Evolutionary conservation across 2,888 invertebrate genomes (phyloP), one percentile per base, ranked within the genome.

Genomic region (Campaea margaritaria): DNA sequence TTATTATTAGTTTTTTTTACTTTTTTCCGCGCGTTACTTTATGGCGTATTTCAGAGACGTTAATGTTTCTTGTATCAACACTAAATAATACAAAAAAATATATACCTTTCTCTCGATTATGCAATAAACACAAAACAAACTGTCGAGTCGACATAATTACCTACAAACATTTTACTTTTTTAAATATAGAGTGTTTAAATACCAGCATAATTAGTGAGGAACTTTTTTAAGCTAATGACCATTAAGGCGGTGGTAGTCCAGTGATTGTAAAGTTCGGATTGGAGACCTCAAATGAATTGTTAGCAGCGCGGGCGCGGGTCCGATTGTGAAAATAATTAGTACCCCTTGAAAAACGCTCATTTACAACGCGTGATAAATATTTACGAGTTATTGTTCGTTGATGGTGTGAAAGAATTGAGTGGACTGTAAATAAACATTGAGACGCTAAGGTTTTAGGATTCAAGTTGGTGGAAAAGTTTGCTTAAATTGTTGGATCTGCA

Each of bases 261-360:
- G 43, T 62, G 69, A 72, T 74, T 74, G 72, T 74, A 69, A 70
- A 68, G 55, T 46, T 59, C 46, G 28, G 31, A 55, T 55, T 55
- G 47, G 55, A 55, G 38, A 53, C 55, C 50, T 79, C 82, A 81
- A 89, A 85, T 86, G 86, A 87, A 87, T 89, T 85, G 87, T 85
- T 81, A 73, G 74, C 69, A 65, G 75, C 77, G 76, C 78, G 76
- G 31, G 31, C 31, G 31, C 31, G 31, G 75, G 78, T 68, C 76
- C 78, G 83, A 83, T 85, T 84, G 88, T 87, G 83, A 83, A 89
- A 91, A 91, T 90, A 91, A 91, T 91, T 91, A 91, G 89, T 87
- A 85, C 83, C 81, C 78, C 81, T 86, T 88, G 82, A 89, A 91
- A 91, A 90, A 91, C 87, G 74, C 81, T 84, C 85, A 89, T 90